Base-by-base conservation (phyloP, 2,888 invertebrate species). In the Desoria tigrina region DNA sequence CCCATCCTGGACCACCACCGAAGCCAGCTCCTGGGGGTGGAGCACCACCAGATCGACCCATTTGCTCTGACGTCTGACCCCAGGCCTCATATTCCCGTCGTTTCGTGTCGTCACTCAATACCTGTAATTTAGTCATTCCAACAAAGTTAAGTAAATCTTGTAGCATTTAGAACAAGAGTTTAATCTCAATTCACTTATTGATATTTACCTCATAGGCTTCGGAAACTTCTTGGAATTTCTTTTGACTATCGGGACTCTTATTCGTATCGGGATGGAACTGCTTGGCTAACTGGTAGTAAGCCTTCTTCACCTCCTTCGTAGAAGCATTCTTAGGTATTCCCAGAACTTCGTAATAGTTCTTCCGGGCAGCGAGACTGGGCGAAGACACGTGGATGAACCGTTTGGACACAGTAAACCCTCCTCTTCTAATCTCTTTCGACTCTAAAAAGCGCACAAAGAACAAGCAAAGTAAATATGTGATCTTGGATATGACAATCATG, bases 191-290 rank as follows among this genome's bases (percentile, higher is more conserved):
- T n/a, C 37, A 32, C 32, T 32, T 32, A 32, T 32, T 32, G 11
- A 7, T 32, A 45, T 21, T 45, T 80, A 97, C 95, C 85, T 99
- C 98, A 81, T 99, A 99, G 0, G 99, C 99, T 83, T 99, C 98
- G 0, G 97, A 96, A 1, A 99, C 96, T 81, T 96, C 94, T 81
- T 98, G 97, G 80, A 99, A 99, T 80, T 96, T 97, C 54, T 74
- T 90, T 37, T 89, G 86, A 7, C 97, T 87, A 79, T 90, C 86
- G 51, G 94, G 90, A 81, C 96, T 94, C 81, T 97, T 98, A 79
- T 95, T 98, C 1, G 95, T 93, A 81, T 99, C 99, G 1, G 99
- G 99, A 80, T 99, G 99, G 81, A 92, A 96, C 78, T 98, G 90
- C 79, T 99, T 99, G 0, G 99, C 98, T 74, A 98, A 83, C 82